A percentile compares a stretch with the other conserved stretches of the same genome.
phyloP scores from a whole-genome alignment of 2,888 invertebrate genomes.

The Thymelicus acteon region DNA sequence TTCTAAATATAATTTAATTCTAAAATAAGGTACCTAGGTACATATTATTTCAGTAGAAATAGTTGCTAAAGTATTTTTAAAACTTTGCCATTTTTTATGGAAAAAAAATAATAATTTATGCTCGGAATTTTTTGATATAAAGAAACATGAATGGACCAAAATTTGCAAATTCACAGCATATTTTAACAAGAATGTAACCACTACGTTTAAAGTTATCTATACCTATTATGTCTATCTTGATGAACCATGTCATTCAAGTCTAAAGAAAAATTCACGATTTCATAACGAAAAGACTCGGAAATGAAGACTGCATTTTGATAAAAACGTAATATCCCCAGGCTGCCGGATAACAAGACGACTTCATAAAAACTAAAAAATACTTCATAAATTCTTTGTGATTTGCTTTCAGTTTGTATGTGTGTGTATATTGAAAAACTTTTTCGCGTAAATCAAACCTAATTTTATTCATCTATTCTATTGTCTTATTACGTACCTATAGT shows the following conservation, averaged over 20 bases:
- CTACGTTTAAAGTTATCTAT: background rate
- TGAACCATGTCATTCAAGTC: slow-evolving; percentile 1
- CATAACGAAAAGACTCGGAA: slow-evolving; percentile 14
- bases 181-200: background rate
- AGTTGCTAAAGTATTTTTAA: no score
- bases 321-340: slow-evolving; percentile 27
- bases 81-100: no score
- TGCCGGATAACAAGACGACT: slow-evolving; percentile 16
- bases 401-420: background rate
- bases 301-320: slow-evolving; percentile 28
- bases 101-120: no score
- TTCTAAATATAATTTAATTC: no score
- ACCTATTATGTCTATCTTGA: background rate
- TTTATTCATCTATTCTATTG: no score
- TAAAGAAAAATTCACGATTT: slow-evolving; percentile 19
- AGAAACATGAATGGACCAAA: background rate
- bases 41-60: no score
- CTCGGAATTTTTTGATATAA: background rate
- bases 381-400: background rate
- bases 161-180: background rate
- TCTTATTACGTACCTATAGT: no score
- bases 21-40: no score
- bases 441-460: no score
- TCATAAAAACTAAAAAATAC: background rate
- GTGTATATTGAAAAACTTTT: no score